Percentiles rank a stretch among this genome's conserved stretches.
phyloP scores from a whole-genome alignment of 2,888 invertebrate genomes.

The Luperina nickerlii region DNA sequence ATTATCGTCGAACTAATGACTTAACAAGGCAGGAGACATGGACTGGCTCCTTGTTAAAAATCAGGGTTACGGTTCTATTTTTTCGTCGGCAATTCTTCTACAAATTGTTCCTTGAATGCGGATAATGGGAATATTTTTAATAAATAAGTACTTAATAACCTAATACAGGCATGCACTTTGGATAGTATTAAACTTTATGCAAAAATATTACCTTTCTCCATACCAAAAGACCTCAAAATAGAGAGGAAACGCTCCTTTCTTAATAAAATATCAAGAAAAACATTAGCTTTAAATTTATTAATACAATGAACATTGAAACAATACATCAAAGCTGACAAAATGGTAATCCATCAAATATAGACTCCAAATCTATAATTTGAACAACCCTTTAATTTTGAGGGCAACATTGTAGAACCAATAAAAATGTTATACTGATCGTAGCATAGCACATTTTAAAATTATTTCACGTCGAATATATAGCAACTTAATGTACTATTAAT shows the following conservation, averaged over 20 bases:
- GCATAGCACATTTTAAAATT: not conserved
- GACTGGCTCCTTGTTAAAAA: conserved; percentile 15
- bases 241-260: not conserved
- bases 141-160: conserved; percentile 53
- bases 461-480: not conserved
- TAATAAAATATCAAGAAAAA: not conserved
- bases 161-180: not conserved
- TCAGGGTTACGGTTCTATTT: conserved; percentile 7
- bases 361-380: conserved; percentile 21
- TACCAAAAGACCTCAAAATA: not conserved
- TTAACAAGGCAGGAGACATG: conserved; percentile 35
- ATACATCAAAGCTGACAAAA: conserved; percentile 1
- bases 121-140: conserved; percentile 37
- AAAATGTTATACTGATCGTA: not conserved
- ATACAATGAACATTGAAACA: not conserved
- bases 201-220: not conserved
- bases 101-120: conserved; percentile 17
- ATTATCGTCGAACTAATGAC: conserved; percentile 54
- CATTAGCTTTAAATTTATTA: rapidly evolving
- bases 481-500: conserved; percentile 15
- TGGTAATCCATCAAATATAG: not conserved
- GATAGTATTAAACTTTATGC: not conserved
- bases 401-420: conserved; percentile 52
- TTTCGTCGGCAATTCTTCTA: conserved; percentile 9
- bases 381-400: conserved; percentile 14